These are phyloP conservation scores for Zonitis immaculata DNA, from an alignment of 2,888 invertebrate genomes.

Conservation along the genomic window DNA sequence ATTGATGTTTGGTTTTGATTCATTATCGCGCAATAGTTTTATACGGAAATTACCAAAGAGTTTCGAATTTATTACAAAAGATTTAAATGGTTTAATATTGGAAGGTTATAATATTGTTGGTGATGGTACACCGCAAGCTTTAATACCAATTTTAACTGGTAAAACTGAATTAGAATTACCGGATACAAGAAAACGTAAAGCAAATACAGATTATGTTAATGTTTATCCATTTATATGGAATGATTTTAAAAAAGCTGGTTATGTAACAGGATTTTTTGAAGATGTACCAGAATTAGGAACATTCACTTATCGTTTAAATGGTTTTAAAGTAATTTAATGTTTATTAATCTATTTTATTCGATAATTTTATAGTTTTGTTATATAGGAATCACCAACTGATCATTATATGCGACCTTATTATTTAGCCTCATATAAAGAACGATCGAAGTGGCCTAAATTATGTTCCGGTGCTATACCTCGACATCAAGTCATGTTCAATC, in stretches of 20 bases:
- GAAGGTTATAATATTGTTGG: slow-evolving; percentile 80
- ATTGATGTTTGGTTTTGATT: slow-evolving; percentile 84
- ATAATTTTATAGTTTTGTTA: slow-evolving; percentile 9
- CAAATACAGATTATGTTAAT: slow-evolving; percentile 63
- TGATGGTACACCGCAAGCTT: slow-evolving; percentile 80
- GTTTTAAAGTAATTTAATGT: slow-evolving; percentile 56
- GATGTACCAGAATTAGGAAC: slow-evolving; percentile 81
- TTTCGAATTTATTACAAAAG: slow-evolving; percentile 62
- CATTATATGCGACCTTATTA: slow-evolving; percentile 85
- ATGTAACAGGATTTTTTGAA: slow-evolving; percentile 79
- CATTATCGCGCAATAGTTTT: slow-evolving; percentile 77
- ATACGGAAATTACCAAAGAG: slow-evolving; percentile 73
- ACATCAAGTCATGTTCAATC: slow-evolving; percentile 63
- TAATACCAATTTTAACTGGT: slow-evolving; percentile 85
- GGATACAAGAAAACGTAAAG: slow-evolving; percentile 69
- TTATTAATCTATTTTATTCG: background rate
- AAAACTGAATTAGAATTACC: slow-evolving; percentile 81
- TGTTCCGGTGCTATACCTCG: slow-evolving; percentile 71
- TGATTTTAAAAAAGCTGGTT: slow-evolving; percentile 65
- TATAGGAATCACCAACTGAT: slow-evolving; percentile 71
- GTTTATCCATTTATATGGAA: slow-evolving; percentile 85
- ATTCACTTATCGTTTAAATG: slow-evolving; percentile 85
- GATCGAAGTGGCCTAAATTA: slow-evolving; percentile 52
- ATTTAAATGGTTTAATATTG: slow-evolving; percentile 59
- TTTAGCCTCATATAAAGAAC: slow-evolving; percentile 58